phyloP scores from a whole-genome alignment of 2,113 vertebrate species.

The Paradisaea rubra region DNA sequence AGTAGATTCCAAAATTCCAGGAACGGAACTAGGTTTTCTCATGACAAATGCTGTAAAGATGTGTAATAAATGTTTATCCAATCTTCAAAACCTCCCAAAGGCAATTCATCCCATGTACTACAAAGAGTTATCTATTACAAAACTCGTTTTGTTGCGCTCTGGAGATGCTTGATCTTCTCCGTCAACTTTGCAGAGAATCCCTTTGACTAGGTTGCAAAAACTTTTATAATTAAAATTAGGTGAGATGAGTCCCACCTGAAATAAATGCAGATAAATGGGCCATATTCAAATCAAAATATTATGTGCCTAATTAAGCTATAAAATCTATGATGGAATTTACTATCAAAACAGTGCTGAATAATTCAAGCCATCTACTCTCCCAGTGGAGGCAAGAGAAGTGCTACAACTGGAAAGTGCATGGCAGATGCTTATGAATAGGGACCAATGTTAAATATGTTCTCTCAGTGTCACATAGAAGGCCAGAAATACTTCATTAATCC shows the following conservation, averaged over 20 bases:
- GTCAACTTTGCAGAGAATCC: not conserved
- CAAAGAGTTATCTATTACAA: not conserved
- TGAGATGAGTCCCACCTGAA: not conserved
- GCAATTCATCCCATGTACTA: not conserved
- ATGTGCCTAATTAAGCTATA: not conserved
- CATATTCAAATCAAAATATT: constrained; percentile 1
- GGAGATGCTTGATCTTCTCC: not conserved
- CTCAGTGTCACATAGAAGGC: not conserved
- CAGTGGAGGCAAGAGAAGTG: not conserved
- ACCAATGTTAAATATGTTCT: not conserved
- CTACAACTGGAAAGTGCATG: not conserved
- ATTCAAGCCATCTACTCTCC: not conserved
- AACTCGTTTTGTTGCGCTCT: not conserved
- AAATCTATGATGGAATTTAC: not conserved
- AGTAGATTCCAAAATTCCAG: not conserved
- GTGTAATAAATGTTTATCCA: not conserved
- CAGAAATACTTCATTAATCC: not conserved
- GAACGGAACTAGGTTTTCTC: not conserved
- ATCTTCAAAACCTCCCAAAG: not conserved
- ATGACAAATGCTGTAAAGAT: not conserved
- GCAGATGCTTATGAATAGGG: not conserved
- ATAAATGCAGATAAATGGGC: not conserved
- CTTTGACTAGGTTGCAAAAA: not conserved
- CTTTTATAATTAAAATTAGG: not conserved
- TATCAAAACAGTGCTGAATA: not conserved